A percentile compares a stretch with the other conserved stretches of the same genome.
Evolutionary conservation across 1,140 invertebrate genomes (phyloP).

Genomic region (Euwallacea similis): DNA sequence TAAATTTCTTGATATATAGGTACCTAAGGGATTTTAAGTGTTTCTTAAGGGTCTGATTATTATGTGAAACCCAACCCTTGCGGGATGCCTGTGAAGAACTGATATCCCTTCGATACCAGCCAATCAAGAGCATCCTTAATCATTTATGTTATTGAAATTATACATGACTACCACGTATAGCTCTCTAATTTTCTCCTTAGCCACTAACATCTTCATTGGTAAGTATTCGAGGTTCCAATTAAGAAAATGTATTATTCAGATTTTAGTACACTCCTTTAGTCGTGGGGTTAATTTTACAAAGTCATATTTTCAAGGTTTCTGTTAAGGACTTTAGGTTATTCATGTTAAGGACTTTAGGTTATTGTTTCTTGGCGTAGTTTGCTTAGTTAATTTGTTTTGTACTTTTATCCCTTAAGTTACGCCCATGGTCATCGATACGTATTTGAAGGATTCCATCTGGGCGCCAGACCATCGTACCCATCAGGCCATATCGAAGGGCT

Average conservation of each 20-base stretch:
- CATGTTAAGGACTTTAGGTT: too few species aligned
- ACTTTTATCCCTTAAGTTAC: too few species aligned
- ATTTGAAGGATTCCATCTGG: too few species aligned
- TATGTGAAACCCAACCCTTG: conserved; percentile 31
- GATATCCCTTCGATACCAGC: conserved; percentile 33
- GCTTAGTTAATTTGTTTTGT: too few species aligned
- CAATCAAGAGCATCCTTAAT: conserved; percentile 20
- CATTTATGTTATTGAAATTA: conserved; percentile 15
- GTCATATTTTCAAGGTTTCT: conserved; percentile 13
- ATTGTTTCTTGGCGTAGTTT: too few species aligned
- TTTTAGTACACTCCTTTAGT: background rate
- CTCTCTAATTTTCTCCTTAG: conserved; percentile 24
- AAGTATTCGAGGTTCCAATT: background rate
- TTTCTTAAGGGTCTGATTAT: conserved; percentile 21
- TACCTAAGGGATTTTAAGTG: background rate
- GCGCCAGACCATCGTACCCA: too few species aligned
- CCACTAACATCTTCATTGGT: conserved; percentile 29
- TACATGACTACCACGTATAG: conserved; percentile 22
- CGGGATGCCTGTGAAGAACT: conserved; percentile 31
- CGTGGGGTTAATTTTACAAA: background rate
- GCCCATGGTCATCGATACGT: too few species aligned
- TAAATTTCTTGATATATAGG: conserved; percentile 1
- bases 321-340: too few species aligned
- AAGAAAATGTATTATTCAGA: background rate
- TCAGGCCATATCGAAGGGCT: too few species aligned